These are phyloP conservation scores for Palythoa grandis DNA, from an alignment of 92 coral and sea anemone genomes.

Conservation along the genomic window DNA sequence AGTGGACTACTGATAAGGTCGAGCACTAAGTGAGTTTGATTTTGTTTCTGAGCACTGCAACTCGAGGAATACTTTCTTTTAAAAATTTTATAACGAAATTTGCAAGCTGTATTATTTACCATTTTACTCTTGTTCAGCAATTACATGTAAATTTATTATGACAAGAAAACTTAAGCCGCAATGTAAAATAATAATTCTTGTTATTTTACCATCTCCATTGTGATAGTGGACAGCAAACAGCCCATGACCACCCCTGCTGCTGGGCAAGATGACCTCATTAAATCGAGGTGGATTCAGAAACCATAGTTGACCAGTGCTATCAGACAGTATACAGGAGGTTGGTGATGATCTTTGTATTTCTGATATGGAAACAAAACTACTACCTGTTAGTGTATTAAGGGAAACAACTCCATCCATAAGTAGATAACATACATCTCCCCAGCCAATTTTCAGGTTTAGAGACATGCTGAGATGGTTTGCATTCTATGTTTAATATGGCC, in stretches of 20 bases:
- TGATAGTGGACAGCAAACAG: conserved; percentile 85
- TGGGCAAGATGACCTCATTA: conserved; percentile 74
- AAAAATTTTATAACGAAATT: no score
- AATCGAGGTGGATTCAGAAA: conserved; percentile 63
- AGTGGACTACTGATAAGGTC: no score
- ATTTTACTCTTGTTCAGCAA: no score
- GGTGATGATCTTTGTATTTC: conserved; percentile 76
- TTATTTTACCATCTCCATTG: conserved; percentile 65
- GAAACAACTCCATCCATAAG: no score
- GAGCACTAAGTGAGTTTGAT: not conserved
- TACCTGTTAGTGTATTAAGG: not conserved
- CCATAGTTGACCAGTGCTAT: conserved; percentile 85
- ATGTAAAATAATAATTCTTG: not conserved
- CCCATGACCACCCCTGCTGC: conserved; percentile 84
- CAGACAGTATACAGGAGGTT: conserved; percentile 74
- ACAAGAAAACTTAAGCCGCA: not conserved
- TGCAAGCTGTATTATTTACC: no score
- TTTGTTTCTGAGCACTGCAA: no score
- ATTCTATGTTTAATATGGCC: no score
- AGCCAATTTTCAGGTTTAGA: no score
- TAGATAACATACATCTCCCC: no score
- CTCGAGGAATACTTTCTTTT: no score
- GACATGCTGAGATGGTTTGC: no score
- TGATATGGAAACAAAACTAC: conserved; percentile 23
- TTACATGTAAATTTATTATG: no score